Percentiles rank a stretch among this genome's conserved stretches.
Evolutionary conservation across 2,113 vertebrate species (phyloP).

Genomic region (Aspidoscelis tigris): DNA sequence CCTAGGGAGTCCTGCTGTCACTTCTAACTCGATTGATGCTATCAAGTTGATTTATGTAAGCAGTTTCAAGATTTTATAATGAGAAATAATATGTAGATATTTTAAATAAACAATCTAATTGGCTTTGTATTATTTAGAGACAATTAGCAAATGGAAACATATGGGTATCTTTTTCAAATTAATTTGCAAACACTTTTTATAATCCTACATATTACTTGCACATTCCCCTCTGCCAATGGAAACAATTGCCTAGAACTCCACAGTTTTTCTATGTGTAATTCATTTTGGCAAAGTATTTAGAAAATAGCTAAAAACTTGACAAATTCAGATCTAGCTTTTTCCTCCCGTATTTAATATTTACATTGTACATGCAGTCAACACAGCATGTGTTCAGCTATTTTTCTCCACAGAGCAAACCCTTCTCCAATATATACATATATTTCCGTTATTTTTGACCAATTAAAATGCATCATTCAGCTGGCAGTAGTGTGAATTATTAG

Average conservation of each 20-base stretch:
- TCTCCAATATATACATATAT: slow-evolving; percentile 40
- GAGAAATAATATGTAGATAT: no score
- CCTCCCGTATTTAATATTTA: neutral
- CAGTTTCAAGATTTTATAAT: no score
- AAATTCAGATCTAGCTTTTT: neutral
- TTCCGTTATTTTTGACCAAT: slow-evolving; percentile 52
- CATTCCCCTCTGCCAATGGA: neutral
- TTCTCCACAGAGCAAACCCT: neutral
- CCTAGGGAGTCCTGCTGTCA: neutral
- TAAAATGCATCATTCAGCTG: slow-evolving; percentile 55
- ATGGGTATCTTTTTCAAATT: neutral
- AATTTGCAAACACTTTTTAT: neutral
- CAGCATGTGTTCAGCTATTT: neutral
- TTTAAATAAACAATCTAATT: neutral
- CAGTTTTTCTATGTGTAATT: neutral
- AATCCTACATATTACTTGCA: neutral
- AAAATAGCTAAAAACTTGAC: neutral
- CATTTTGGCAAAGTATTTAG: neutral
- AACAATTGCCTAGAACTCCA: neutral
- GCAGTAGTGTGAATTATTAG: slow-evolving; percentile 58
- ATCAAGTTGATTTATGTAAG: no score
- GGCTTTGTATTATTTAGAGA: neutral
- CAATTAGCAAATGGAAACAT: no score
- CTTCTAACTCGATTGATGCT: neutral
- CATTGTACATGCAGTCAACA: slow-evolving; percentile 3